These are phyloP conservation scores for Chironex yamaguchii DNA, from an alignment of 30 jellyfish, hydroid and myxozoan species.

Conservation along the genomic window DNA sequence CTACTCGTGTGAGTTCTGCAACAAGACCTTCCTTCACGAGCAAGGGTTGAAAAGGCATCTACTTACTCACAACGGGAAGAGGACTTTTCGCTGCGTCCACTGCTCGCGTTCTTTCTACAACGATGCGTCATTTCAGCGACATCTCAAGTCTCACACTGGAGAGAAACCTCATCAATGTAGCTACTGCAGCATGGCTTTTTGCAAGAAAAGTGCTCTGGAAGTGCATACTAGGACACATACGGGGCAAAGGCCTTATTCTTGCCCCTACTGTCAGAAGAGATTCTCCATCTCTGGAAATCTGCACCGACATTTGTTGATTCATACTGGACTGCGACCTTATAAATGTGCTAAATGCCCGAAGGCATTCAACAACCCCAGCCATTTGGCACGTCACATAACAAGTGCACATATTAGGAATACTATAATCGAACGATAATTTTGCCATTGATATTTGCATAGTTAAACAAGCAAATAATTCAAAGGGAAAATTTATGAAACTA, in stretches of 20 bases:
- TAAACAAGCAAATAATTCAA: too few species aligned
- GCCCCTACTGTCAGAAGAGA: conserved; percentile 43
- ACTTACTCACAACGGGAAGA: conserved; percentile 44
- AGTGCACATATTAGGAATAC: conserved; percentile 46
- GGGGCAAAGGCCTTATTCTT: conserved; percentile 48
- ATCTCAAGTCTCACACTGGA: conserved; percentile 36
- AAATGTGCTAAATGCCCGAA: conserved; percentile 56
- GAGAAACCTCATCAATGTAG: conserved; percentile 50
- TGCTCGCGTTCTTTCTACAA: conserved; percentile 59
- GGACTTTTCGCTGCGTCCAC: conserved; percentile 36
- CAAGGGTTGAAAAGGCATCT: conserved; percentile 14
- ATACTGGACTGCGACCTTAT: conserved; percentile 58
- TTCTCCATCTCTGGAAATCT: conserved; percentile 67
- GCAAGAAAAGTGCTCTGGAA: conserved; percentile 46
- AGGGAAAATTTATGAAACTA: too few species aligned
- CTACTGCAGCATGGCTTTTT: conserved; percentile 49
- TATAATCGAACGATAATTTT: too few species aligned
- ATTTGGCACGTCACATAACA: conserved; percentile 50
- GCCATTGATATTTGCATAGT: too few species aligned
- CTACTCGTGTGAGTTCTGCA: conserved; percentile 47
- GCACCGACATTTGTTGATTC: conserved; percentile 54
- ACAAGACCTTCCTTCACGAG: neutral
- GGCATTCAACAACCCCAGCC: conserved; percentile 65
- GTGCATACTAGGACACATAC: conserved; percentile 56
- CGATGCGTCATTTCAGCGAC: conserved; percentile 18